phyloP scores from a whole-genome alignment of 2,797 vertebrate genomes.

The Ctenopoma kingsleyae region DNA sequence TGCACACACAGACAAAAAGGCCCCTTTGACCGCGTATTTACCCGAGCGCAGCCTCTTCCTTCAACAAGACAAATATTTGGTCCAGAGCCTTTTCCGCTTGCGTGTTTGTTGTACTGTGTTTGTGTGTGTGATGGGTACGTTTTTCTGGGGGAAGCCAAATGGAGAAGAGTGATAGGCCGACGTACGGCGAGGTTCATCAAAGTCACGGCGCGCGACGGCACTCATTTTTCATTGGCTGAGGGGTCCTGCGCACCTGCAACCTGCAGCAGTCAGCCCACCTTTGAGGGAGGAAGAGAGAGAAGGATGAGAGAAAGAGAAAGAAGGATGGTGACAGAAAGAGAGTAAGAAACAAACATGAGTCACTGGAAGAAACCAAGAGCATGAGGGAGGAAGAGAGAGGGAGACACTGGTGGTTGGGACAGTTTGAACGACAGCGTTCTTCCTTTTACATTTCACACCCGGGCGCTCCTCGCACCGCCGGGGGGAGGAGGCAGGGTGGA shows the following conservation, averaged over 20 bases:
- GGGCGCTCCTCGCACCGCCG: conserved; percentile 83
- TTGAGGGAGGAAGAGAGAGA: conserved; percentile 78
- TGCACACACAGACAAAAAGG: conserved; percentile 45
- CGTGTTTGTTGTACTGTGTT: conserved; percentile 36
- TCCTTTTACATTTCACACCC: conserved; percentile 99
- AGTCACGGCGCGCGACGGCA: conserved; percentile 91
- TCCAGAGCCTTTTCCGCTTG: conserved; percentile 81
- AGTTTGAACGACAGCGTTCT: conserved; percentile 94
- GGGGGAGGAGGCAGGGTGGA: conserved; percentile 54
- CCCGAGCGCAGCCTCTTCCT: conserved; percentile 89
- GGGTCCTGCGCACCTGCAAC: conserved; percentile 93
- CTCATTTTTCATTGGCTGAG: conserved; percentile 98
- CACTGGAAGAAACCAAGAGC: conserved; percentile 43
- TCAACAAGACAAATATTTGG: conserved; percentile 96
- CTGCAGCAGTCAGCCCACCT: conserved; percentile 92
- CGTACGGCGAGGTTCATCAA: conserved; percentile 95
- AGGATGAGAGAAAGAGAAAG: neutral
- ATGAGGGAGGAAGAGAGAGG: conserved; percentile 28
- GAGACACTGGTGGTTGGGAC: conserved; percentile 71
- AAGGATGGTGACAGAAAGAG: conserved; percentile 39
- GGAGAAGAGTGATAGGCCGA: conserved; percentile 98
- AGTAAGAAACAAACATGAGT: conserved; percentile 57
- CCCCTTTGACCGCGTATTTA: conserved; percentile 79
- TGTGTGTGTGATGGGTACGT: conserved; percentile 49
- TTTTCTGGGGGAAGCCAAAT: conserved; percentile 92